phyloP scores from a whole-genome alignment of 2,888 invertebrate species.

The Parthenolecanium corni region DNA sequence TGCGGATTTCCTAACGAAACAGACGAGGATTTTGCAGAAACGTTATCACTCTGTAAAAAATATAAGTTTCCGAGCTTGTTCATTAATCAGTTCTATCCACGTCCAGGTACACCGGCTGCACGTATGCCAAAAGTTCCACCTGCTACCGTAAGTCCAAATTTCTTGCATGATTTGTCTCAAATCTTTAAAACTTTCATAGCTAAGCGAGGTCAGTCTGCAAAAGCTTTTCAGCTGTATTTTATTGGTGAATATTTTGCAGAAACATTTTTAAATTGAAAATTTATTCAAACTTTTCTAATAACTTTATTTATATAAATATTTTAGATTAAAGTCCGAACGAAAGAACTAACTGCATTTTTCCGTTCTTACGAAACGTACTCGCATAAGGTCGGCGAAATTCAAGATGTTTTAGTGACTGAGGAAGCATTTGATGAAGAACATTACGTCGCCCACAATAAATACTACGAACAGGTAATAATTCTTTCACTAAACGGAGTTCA shows the following conservation, averaged over 20 bases:
- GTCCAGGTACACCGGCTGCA: conserved; percentile 94
- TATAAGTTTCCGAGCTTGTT: conserved; percentile 88
- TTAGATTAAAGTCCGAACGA: conserved; percentile 78
- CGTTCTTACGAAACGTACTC: conserved; percentile 77
- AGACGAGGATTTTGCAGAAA: conserved; percentile 75
- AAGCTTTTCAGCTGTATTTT: too few relatives aligned
- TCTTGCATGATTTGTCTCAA: too few relatives aligned
- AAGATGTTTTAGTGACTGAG: conserved; percentile 83
- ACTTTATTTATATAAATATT: conserved; percentile 27
- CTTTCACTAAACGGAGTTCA: neutral
- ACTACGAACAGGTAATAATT: conserved; percentile 65
- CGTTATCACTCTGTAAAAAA: conserved; percentile 66
- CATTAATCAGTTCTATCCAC: conserved; percentile 94
- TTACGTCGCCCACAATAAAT: conserved; percentile 90
- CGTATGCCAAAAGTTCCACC: conserved; percentile 72
- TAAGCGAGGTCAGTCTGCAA: too few relatives aligned
- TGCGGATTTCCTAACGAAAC: conserved; percentile 98
- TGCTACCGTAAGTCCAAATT: conserved; percentile 49
- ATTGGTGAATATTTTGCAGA: too few relatives aligned
- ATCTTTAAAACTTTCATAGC: too few relatives aligned
- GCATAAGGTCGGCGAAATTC: conserved; percentile 52
- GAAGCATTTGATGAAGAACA: conserved; percentile 78
- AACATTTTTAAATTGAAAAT: too few relatives aligned
- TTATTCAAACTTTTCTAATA: neutral
- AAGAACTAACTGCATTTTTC: conserved; percentile 75